Evolutionary conservation across 2,113 vertebrate species (phyloP).

Genomic region (Cygnus buccinator): DNA sequence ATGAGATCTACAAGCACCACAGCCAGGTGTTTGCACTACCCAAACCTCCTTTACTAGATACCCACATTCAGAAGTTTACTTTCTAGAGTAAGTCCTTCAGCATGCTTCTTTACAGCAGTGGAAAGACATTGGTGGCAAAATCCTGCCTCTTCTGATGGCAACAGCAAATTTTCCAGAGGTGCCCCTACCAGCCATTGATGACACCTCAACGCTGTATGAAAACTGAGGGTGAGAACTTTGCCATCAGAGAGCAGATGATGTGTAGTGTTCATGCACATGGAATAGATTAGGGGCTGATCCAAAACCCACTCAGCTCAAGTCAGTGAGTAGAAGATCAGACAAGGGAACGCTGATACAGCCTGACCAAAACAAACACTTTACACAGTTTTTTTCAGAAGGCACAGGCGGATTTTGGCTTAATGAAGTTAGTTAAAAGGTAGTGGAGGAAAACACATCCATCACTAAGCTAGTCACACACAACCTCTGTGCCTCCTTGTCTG

Average conservation of each 20-base stretch:
- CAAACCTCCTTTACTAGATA: not conserved
- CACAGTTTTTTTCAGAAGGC: not conserved
- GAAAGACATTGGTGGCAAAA: not conserved
- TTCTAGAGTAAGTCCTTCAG: not conserved
- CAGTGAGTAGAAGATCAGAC: not conserved
- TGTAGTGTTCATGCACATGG: fast-evolving
- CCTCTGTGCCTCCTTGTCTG: conserved; percentile 13
- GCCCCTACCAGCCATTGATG: not conserved
- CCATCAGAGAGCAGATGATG: not conserved
- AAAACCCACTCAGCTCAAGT: not conserved
- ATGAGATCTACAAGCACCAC: not conserved
- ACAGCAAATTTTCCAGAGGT: not conserved
- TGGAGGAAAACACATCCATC: conserved; percentile 33
- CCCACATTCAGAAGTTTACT: fast-evolving
- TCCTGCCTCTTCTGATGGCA: not conserved
- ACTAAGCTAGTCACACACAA: conserved; percentile 58
- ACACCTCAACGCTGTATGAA: not conserved
- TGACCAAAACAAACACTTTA: not conserved
- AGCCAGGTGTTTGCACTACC: not conserved
- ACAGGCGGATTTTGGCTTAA: conserved; percentile 11
- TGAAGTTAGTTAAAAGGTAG: conserved; percentile 31
- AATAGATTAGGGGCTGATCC: not conserved
- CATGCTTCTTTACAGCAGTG: not conserved
- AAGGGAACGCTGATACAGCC: not conserved
- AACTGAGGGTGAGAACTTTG: not conserved